A percentile compares a stretch with the other conserved stretches of the same genome.
Conservation (phyloP, 2,113 vertebrate species). For the Esox niger region DNA sequence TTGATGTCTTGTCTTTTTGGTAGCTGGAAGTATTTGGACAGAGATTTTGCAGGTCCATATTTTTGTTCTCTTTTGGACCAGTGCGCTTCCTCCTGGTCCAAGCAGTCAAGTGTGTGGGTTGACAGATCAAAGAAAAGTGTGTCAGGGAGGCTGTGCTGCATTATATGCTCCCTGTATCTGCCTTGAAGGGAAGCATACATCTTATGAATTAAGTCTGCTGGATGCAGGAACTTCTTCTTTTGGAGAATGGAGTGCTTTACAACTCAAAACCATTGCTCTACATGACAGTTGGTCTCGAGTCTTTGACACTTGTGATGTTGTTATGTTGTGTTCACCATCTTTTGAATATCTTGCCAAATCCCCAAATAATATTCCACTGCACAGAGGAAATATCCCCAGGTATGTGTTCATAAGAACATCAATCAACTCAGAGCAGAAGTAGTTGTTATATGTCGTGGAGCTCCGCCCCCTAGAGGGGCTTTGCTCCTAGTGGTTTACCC, state of each 20-base stretch:
- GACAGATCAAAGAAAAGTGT: background rate
- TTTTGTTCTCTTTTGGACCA: no score
- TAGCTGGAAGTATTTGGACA: no score
- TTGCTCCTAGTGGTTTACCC: no score
- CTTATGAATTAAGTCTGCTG: slow-evolving; percentile 18
- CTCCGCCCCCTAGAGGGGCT: no score
- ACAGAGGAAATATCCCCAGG: slow-evolving; percentile 20
- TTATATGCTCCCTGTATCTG: slow-evolving; percentile 4
- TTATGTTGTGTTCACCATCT: background rate
- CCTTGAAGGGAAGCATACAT: slow-evolving; percentile 23
- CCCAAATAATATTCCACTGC: slow-evolving; percentile 32
- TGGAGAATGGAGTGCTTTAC: slow-evolving; percentile 33
- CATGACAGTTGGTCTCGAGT: slow-evolving; percentile 26
- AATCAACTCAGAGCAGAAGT: slow-evolving; percentile 4
- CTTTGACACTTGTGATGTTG: background rate
- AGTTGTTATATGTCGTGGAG: no score
- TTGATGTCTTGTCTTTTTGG: no score
- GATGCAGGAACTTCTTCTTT: background rate
- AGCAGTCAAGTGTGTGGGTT: no score
- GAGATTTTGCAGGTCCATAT: no score
- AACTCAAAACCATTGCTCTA: slow-evolving; percentile 30
- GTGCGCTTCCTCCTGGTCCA: no score
- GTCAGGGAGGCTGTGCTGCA: slow-evolving; percentile 5
- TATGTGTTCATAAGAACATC: slow-evolving; percentile 21
- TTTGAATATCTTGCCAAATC: slow-evolving; percentile 16